These are phyloP conservation scores for Axinella damicornis DNA, from an alignment of 37 sponge, comb jelly and placozoan species.

Conservation along the genomic window DNA sequence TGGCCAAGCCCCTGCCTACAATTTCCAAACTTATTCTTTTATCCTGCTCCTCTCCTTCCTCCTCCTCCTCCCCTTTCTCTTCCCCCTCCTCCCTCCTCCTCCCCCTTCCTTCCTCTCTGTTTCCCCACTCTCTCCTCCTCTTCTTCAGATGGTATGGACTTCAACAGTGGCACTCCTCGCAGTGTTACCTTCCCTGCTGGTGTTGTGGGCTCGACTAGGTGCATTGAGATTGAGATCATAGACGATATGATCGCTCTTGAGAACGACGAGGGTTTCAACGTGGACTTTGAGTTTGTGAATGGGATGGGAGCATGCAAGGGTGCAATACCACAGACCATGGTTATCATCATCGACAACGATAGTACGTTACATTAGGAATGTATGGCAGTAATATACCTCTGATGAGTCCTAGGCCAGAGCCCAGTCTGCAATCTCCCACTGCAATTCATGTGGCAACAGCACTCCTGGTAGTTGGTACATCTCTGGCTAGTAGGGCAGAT, in stretches of 20 bases:
- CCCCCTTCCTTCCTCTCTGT: background rate
- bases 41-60: background rate
- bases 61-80: background rate
- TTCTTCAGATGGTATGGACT: background rate
- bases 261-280: slow-evolving; percentile 29
- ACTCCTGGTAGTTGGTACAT: too few relatives aligned
- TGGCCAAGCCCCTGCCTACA: background rate
- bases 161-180: background rate
- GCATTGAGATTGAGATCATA: background rate
- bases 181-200: background rate
- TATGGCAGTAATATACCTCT: too few relatives aligned
- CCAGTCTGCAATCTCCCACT: too few relatives aligned
- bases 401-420: too few relatives aligned
- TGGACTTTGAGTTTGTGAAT: background rate
- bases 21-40: background rate
- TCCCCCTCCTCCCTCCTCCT: background rate
- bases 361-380: background rate
- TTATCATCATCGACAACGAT: slow-evolving; percentile 40
- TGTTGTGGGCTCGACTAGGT: background rate
- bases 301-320: too few relatives aligned
- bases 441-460: too few relatives aligned
- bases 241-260: slow-evolving; percentile 12
- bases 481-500: too few relatives aligned
- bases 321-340: background rate
- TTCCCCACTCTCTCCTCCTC: background rate